Evolutionary conservation across 37 sponge, comb jelly and placozoan species (phyloP), one percentile per base, ranked within the genome.

Genomic region (Beroe ovata): DNA sequence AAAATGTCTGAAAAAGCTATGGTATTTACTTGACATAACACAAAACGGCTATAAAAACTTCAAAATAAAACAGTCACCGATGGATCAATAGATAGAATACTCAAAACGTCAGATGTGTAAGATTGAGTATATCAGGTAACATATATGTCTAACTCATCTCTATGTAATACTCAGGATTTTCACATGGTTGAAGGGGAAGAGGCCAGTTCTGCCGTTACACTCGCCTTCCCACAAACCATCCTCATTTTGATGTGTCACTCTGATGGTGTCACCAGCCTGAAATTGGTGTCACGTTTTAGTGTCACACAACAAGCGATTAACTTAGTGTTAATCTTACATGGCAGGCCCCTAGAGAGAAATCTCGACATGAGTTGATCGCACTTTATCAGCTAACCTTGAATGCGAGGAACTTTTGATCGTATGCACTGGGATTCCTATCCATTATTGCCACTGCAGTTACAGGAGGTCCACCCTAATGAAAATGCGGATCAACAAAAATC

Each of bases 151-250:
- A n/a, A n/a, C n/a, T n/a, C n/a, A n/a, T n/a, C n/a, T n/a, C n/a
- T n/a, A n/a, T n/a, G n/a, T n/a, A n/a, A n/a, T n/a, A n/a, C n/a
- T n/a, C n/a, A 34, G 69, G 20, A 95, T 88, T 63, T 94, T 92
- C 22, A 97, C 97, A 60, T 95, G 90, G 3, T 91, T 97, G 92
- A 97, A 97, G 35, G 97, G 97, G 90, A 97, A 97, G 47, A 95
- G 93, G 64, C 97, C 97, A 38, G 29, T 91, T 60, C 69, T 90
- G 34, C 94, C 95, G 54, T 92, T 93, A n/a, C 93, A 84, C 42
- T 97, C 94, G n/a, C 97, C 97, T 62, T 95, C 95, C 97, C 97
- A 97, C 66, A 97, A 61, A 0, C 97, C 97, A 84, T 93, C 94
- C 28, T 95, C 97, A 61, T 95, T 94, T 88, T 94, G 93, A 39